Percentiles rank a stretch among this genome's conserved stretches.
phyloP scores from a whole-genome alignment of 2,113 vertebrate species.

The Parus major region DNA sequence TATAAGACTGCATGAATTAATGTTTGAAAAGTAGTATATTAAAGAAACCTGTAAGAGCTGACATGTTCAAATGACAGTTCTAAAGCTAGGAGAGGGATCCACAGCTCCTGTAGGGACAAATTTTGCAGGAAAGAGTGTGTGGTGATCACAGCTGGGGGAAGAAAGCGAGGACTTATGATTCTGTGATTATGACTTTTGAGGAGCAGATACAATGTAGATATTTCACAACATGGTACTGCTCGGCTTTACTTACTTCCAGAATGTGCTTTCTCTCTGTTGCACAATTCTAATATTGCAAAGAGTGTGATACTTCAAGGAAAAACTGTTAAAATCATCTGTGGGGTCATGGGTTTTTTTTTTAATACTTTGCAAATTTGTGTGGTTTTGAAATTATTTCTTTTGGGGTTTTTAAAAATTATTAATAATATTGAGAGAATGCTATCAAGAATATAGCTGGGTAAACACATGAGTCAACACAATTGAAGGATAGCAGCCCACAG shows the following conservation, averaged over 20 bases:
- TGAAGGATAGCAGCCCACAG: not conserved
- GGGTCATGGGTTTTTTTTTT: no score
- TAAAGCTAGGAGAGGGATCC: not conserved
- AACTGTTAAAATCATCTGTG: not conserved
- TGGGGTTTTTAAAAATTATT: rapidly evolving
- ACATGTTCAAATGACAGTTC: not conserved
- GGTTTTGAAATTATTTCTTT: not conserved
- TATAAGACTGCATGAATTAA: not conserved
- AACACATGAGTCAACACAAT: not conserved
- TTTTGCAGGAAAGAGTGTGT: not conserved
- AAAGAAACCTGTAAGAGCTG: not conserved
- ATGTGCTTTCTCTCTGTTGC: not conserved
- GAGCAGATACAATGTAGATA: not conserved
- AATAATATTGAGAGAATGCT: not conserved
- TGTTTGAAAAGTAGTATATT: not conserved
- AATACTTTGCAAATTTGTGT: not conserved
- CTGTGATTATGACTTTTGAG: not conserved
- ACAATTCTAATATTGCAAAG: not conserved
- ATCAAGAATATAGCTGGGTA: not conserved
- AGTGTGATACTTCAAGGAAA: not conserved
- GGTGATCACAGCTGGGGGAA: not conserved
- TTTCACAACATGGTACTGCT: not conserved
- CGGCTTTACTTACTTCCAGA: not conserved
- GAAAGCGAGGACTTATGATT: not conserved
- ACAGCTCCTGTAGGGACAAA: not conserved